Percentiles rank a stretch among this genome's conserved stretches.
These are phyloP conservation scores for Threskiornis aethiopicus DNA, from an alignment of 2,797 vertebrate genomes.

Conservation along the genomic window DNA sequence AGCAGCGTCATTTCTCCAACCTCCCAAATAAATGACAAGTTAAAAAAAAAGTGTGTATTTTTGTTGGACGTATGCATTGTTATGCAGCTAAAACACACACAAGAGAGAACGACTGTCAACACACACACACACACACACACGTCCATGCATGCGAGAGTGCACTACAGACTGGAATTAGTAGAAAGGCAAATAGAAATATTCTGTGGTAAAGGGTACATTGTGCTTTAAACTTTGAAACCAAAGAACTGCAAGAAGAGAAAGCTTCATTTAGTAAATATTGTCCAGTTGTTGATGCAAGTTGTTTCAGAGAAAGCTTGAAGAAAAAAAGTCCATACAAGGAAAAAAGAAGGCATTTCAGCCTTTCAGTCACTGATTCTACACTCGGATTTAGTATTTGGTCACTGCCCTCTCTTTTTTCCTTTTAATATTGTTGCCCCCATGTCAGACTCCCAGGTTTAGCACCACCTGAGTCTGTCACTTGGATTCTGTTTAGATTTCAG, in stretches of 20 bases:
- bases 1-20: fast-evolving
- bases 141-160: neutral
- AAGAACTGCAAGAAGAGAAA: neutral
- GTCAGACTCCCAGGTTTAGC: neutral
- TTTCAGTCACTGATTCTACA: neutral
- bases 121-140: neutral
- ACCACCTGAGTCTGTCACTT: neutral
- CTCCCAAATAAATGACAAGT: neutral
- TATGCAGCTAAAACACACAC: neutral
- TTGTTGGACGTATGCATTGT: neutral
- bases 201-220: neutral
- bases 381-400: neutral
- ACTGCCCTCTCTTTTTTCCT: neutral
- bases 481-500: neutral
- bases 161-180: neutral
- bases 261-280: neutral
- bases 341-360: neutral
- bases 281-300: neutral
- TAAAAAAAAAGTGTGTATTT: neutral
- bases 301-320: neutral
- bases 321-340: neutral
- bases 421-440: neutral
- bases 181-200: neutral
- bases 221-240: neutral
- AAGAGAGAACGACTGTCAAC: neutral